phyloP scores from a whole-genome alignment of 2,113 vertebrate genomes.

The Oreocharis arfaki region DNA sequence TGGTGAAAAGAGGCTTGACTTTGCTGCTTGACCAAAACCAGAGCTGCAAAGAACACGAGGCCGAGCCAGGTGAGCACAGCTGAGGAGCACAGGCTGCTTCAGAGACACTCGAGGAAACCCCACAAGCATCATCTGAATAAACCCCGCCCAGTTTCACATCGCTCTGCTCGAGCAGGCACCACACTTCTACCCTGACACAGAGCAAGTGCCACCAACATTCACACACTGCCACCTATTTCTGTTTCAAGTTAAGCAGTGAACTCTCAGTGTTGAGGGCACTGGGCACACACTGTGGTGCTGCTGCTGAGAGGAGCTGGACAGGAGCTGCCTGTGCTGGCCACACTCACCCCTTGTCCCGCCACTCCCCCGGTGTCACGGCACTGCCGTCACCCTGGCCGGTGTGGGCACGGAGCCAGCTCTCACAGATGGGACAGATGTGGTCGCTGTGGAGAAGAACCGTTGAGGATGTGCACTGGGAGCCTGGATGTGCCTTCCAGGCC shows the following conservation, averaged over 20 bases:
- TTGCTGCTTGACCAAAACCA: not conserved
- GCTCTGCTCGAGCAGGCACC: not conserved
- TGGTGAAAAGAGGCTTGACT: not conserved
- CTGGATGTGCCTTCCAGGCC: not conserved
- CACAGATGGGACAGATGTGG: not conserved
- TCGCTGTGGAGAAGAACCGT: not conserved
- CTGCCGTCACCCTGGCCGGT: not conserved
- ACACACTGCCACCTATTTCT: accelerated
- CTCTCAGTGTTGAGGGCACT: accelerated
- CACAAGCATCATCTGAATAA: not conserved
- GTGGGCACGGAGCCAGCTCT: slow-evolving; percentile 3
- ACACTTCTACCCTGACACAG: accelerated
- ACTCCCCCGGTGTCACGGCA: not conserved
- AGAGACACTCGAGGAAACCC: accelerated
- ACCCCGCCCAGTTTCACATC: not conserved
- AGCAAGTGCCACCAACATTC: accelerated
- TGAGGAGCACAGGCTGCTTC: not conserved
- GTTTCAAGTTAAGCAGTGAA: accelerated
- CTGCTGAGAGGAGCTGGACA: not conserved
- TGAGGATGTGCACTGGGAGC: not conserved
- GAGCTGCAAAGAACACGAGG: not conserved
- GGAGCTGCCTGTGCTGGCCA: not conserved
- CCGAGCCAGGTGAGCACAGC: not conserved
- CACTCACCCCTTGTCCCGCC: not conserved
- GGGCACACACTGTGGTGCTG: not conserved